Base-by-base conservation (phyloP, 2,888 invertebrate species). In the Dioctria rufipes region DNA sequence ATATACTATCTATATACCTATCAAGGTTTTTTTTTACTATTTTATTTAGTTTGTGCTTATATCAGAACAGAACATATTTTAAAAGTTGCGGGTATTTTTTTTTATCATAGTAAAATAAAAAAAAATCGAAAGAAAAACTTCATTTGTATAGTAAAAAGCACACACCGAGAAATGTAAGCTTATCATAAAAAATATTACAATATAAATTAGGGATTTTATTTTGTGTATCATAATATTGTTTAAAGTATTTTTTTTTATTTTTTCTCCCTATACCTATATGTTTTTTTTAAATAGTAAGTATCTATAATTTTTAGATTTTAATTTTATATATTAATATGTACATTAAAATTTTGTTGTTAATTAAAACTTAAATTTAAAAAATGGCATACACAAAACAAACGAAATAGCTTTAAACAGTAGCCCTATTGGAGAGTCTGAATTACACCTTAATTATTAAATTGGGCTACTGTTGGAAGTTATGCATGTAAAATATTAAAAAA, bases 401-500 rank as follows among this genome's bases (percentile, higher is more conserved):
- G 25, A 25, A 58, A 54, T 58, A 71, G 49, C 71, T 82, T 81
- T 69, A 78, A 82, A 81, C 65, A 83, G 80, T 75, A 80, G 83
- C 81, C 82, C 80, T 78, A 61, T 81, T 83, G 83, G 81, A 80
- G 89, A 88, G 89, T 89, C 89, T 89, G 89, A 89, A 89, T 87
- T 89, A 88, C 88, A 89, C 87, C 81, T 87, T 87, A 86, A 87
- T 25, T 87, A 87, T 88, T 87, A 87, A 87, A 82, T 73, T 81
- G 83, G 54, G 83, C 82, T 80, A 25, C 80, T 82, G 51, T 81
- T 81, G 42, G 77, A 82, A 82, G 75, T 73, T 63, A 69, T 60
- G 13, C 58, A 8, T 8, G 8, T 5, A 46, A 8, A 46, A 46
- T 6, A 8, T 6, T 6, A 54, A n/a, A 11, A 11, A 54, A 54